phyloP scores from a whole-genome alignment of 2,888 invertebrate genomes.

The Leptinotarsa peninsularis region DNA sequence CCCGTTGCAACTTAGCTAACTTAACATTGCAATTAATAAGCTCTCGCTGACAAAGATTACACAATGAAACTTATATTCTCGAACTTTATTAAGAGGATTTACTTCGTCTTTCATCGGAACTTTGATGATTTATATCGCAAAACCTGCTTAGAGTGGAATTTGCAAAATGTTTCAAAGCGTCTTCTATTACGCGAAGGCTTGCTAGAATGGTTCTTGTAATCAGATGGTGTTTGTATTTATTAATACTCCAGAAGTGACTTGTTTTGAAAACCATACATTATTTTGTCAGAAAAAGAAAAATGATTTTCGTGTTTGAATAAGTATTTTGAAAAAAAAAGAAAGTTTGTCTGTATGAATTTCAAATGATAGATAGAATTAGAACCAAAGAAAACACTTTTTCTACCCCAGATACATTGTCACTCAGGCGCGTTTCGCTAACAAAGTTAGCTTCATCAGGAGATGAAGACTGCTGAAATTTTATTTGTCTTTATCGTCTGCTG shows the following conservation, averaged over 20 bases:
- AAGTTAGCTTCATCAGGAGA: too few relatives aligned
- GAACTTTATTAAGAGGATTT: slow-evolving; percentile 43
- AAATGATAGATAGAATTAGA: too few relatives aligned
- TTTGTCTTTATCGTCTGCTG: too few relatives aligned
- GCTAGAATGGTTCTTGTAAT: neutral
- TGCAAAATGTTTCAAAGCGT: neutral
- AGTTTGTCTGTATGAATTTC: too few relatives aligned
- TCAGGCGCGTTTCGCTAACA: too few relatives aligned
- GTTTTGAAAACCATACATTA: neutral
- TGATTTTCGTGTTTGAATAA: too few relatives aligned
- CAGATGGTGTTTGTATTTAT: neutral
- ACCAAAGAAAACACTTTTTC: too few relatives aligned
- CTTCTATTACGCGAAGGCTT: neutral
- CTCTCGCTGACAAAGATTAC: slow-evolving; percentile 43
- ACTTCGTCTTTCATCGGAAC: slow-evolving; percentile 35
- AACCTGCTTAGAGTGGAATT: slow-evolving; percentile 28
- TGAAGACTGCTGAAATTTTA: too few relatives aligned
- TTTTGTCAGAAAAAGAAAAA: neutral
- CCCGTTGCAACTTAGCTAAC: slow-evolving; percentile 47
- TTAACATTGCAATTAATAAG: slow-evolving; percentile 52
- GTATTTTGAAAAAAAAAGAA: too few relatives aligned
- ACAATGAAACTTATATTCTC: slow-evolving; percentile 40
- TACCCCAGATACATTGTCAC: too few relatives aligned
- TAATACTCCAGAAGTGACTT: neutral
- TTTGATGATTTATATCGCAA: slow-evolving; percentile 31